phyloP scores from a whole-genome alignment of 2,113 vertebrate genomes.

The Aphyosemion australe region DNA sequence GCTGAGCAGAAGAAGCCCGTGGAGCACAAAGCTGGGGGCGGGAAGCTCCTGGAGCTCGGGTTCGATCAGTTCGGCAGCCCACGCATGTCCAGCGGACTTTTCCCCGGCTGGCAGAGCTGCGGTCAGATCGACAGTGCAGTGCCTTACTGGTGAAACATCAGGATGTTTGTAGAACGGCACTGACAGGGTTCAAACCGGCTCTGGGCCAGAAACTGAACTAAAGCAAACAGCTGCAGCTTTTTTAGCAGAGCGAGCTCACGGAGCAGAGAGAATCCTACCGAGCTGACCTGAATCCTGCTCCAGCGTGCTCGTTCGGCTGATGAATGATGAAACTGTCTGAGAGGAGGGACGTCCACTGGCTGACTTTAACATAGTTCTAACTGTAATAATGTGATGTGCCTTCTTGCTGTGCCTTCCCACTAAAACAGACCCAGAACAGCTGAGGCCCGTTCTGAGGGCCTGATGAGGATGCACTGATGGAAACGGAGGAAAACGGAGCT shows the following conservation, averaged over 20 bases:
- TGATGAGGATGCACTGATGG: constrained; percentile 43
- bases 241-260: constrained; percentile 10
- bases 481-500: constrained; percentile 20
- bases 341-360: background rate
- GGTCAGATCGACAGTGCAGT: constrained; percentile 75
- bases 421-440: constrained; percentile 28
- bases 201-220: constrained; percentile 6
- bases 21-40: constrained; percentile 59
- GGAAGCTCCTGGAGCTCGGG: constrained; percentile 76
- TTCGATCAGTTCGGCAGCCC: constrained; percentile 84
- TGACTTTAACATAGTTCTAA: constrained; percentile 10
- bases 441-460: constrained; percentile 13
- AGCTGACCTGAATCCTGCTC: constrained; percentile 38
- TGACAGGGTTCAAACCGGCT: constrained; percentile 7
- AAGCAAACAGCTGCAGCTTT: constrained; percentile 12
- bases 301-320: background rate
- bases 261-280: constrained; percentile 15
- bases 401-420: constrained; percentile 49
- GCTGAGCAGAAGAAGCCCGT: constrained; percentile 59
- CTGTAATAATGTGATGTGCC: constrained; percentile 47
- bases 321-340: constrained; percentile 14
- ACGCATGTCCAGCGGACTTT: constrained; percentile 81
- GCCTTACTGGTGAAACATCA: constrained; percentile 86
- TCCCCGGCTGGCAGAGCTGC: constrained; percentile 90
- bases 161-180: constrained; percentile 7